Percentiles rank a stretch among this genome's conserved stretches.
phyloP scores from a whole-genome alignment of 2,888 invertebrate species.

The Entomobrya proxima region DNA sequence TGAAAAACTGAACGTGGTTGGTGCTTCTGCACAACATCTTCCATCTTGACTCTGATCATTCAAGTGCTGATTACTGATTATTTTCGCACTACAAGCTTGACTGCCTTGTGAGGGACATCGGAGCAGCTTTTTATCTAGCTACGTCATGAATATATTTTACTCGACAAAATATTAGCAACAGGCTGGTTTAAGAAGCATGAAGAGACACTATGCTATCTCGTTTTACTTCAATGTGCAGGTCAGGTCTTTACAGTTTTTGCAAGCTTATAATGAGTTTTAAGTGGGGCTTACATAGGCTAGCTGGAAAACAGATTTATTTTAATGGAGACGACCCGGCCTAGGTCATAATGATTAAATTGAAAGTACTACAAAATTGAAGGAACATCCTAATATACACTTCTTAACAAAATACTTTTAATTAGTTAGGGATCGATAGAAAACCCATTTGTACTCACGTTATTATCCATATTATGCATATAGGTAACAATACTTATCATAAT shows the following conservation, averaged over 20 bases:
- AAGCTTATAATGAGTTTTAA: background rate
- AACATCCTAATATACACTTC: too few relatives aligned
- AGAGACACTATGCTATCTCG: background rate
- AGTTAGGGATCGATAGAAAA: background rate
- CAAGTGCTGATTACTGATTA: too few relatives aligned
- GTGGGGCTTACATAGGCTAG: background rate
- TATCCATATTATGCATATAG: background rate
- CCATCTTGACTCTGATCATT: too few relatives aligned
- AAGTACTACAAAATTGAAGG: background rate
- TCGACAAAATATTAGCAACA: too few relatives aligned
- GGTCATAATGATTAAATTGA: conserved; percentile 18
- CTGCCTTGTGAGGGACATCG: too few relatives aligned
- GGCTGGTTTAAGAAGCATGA: too few relatives aligned
- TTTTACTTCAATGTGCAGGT: background rate
- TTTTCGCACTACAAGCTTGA: too few relatives aligned
- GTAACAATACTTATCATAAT: background rate
- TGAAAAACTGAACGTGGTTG: too few relatives aligned
- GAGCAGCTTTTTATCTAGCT: too few relatives aligned
- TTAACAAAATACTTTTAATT: background rate
- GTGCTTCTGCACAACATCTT: too few relatives aligned
- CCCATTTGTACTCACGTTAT: background rate
- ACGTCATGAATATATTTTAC: too few relatives aligned
- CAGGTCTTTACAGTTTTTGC: too few relatives aligned
- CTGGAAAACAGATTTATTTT: background rate
- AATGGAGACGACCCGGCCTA: conserved; percentile 27